Percentiles rank a stretch among this genome's conserved stretches.
Conservation (phyloP, 64 coral and sea anemone genomes). For the Orbicella faveolata region DNA sequence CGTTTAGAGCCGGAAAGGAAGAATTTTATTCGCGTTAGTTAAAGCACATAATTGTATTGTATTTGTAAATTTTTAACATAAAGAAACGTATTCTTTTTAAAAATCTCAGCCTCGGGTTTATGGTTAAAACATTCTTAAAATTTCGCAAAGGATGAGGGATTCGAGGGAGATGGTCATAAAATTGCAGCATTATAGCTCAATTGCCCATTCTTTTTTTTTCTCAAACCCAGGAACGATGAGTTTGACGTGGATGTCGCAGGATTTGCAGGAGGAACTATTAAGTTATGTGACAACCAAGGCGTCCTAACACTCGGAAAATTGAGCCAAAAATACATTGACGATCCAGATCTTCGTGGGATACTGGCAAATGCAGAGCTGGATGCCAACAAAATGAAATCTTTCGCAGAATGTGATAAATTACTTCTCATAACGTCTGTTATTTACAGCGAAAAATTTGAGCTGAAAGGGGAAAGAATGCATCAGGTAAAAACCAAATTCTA, state of each 20-base stretch:
- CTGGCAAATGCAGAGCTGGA: not conserved
- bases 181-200: not conserved
- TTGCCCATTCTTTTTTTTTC: not conserved
- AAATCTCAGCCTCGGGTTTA: too few relatives aligned
- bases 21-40: too few relatives aligned
- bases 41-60: too few relatives aligned
- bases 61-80: too few relatives aligned
- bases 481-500: too few relatives aligned
- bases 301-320: not conserved
- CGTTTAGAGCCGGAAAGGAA: too few relatives aligned
- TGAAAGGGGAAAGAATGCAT: not conserved
- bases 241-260: not conserved
- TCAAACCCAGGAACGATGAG: not conserved
- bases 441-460: not conserved
- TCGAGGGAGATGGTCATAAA: too few relatives aligned
- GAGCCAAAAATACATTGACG: not conserved
- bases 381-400: not conserved
- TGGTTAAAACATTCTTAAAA: too few relatives aligned
- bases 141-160: too few relatives aligned
- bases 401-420: not conserved
- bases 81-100: too few relatives aligned
- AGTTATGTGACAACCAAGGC: not conserved
- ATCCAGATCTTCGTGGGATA: not conserved
- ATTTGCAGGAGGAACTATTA: not conserved
- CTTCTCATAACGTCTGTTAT: not conserved